Base-by-base conservation (phyloP, 64 coral and sea anemone species). In the Actinia equina region DNA sequence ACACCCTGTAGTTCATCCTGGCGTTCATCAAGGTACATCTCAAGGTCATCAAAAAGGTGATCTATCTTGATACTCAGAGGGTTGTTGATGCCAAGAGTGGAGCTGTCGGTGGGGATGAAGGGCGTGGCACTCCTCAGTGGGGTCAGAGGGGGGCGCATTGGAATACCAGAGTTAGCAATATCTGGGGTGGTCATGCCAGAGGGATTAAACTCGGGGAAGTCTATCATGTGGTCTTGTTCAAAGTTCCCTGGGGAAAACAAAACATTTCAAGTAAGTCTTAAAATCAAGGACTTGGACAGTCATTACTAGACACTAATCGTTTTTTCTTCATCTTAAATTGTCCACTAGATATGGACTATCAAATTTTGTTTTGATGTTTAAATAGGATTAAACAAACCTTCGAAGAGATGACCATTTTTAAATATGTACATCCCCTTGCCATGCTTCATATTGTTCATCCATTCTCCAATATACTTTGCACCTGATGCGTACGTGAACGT, bases 191-290 rank as follows among this genome's bases (percentile, higher is more conserved):
- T 89, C 97, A 99, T 99, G 8, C 93, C 93, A 19, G 97, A 95
- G 55, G 97, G 97, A 37, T 90, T 93, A 56, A 99, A 86, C 17
- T 99, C 93, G 60, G 97, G 97, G 27, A 93, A 99, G 30, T 99
- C 97, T 12, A 99, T 56, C 97, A 99, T 99, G 93, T 99, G 97
- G 86, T 99, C 97, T 76, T 93, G 49, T 52, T 95, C 97, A 99
- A 99, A 99, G 63, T 63, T 65, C 59, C 97, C 97, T 99, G 55
- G 22, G 22, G 69, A 74, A 30, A 74, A 74, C 7, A 30, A 26
- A 74, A n/a, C 5, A n/a, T 65, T 23, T 65, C n/a, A n/a, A 65
- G 62, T 65, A 25, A 65, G 19, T 65, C 4, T 19, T 17, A 63
- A 63, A 63, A 54, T 57, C 15, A 16, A 57, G 55, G 55, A 57